phyloP scores from a whole-genome alignment of 2,113 vertebrate genomes.

The human (Homo sapiens) region GRCh38 chr19:6235001-6235500 shows the following conservation, averaged over 20 bases:
- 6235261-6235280: not conserved
- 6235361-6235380: too few species aligned
- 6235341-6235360: not conserved
- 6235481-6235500: not conserved
- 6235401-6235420: fast-evolving
- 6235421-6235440: fast-evolving
- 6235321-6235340: not conserved
- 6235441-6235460: not conserved
- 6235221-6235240: not conserved
- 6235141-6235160: not conserved
- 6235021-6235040: not conserved
- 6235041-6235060: too few species aligned
- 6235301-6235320: not conserved
- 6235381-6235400: fast-evolving
- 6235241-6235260: not conserved
- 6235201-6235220: not conserved
- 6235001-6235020: not conserved
- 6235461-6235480: not conserved
- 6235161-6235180: fast-evolving
- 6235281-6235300: not conserved
- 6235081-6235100: not conserved
- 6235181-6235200: not conserved
- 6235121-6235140: not conserved
- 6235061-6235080: not conserved
- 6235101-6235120: not conserved